Evolutionary conservation across 2,797 vertebrate genomes (phyloP).

Genomic region (Macrochelys suwanniensis): DNA sequence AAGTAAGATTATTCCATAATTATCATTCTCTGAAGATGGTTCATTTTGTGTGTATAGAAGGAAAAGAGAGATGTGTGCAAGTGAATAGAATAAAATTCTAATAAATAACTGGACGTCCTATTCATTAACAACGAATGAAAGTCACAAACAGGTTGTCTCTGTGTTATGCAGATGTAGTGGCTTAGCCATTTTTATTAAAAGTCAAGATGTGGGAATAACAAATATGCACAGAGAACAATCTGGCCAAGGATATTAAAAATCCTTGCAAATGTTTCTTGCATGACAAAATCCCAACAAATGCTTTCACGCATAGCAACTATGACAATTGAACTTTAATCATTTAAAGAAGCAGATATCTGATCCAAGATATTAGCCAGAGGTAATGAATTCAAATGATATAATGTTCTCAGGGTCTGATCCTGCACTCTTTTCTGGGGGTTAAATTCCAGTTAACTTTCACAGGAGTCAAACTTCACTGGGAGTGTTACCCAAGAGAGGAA

Average conservation of each 20-base stretch:
- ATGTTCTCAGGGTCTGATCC: background rate
- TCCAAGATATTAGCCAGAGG: background rate
- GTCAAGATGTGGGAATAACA: constrained; percentile 59
- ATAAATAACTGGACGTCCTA: constrained; percentile 49
- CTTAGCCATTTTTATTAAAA: constrained; percentile 71
- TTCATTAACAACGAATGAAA: constrained; percentile 62
- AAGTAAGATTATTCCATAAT: background rate
- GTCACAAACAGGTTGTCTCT: constrained; percentile 37
- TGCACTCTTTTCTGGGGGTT: background rate
- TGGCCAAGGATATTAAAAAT: constrained; percentile 77
- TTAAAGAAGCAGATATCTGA: constrained; percentile 29
- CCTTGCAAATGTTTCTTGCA: constrained; percentile 57
- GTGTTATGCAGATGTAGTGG: constrained; percentile 56
- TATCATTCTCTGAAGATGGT: background rate
- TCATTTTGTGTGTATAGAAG: background rate
- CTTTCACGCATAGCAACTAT: constrained; percentile 7
- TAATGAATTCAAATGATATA: background rate
- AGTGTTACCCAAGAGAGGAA: background rate
- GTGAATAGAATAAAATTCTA: constrained; percentile 22
- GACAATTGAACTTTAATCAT: constrained; percentile 6
- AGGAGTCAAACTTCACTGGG: background rate
- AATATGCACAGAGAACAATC: constrained; percentile 67
- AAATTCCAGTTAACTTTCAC: background rate
- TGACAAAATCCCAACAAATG: background rate
- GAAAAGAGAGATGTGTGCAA: background rate